Base-by-base conservation (phyloP, 1,140 invertebrate genomes). In the Polyergus mexicanus region DNA sequence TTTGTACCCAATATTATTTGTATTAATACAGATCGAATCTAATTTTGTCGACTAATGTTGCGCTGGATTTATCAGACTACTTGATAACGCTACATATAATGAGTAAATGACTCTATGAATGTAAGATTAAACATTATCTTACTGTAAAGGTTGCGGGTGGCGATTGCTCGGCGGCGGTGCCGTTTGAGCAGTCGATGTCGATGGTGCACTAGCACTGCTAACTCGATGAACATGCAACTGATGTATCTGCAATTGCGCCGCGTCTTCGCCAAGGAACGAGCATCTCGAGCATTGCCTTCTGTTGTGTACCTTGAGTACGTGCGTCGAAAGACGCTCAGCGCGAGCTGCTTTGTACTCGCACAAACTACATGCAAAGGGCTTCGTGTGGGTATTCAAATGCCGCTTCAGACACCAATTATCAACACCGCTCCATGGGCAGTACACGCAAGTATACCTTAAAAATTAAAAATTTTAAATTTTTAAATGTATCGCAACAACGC, bases 331-430 rank as follows among this genome's bases (percentile, higher is more conserved):
- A 71, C 98, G 96, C 93, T 98, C 98, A 28, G 98, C 97, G 60
- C 98, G 96, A 16, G 98, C 98, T 62, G 98, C 98, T 95, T 98
- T 98, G 94, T 98, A 99, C 91, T 98, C 98, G 94, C 98, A 99
- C 16, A 98, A 95, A 65, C 97, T 96, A 94, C 98, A 99, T 13
- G 97, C 97, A 93, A 98, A 98, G 22, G 98, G 98, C 94, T 98
- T 98, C 90, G 98, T 96, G 94, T 99, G 98, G 22, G 98, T 98
- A 94, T 98, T 98, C 71, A 98, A 95, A 93, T 99, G 98, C 10
- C 98, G 96, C 94, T 98, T 98, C 71, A 98, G 95, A 89, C 98
- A 98, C 98, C 98, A 99, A 92, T 98, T 98, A 94, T 98, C 98
- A n/a, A 98, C 98, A 0, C 98, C 98, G 22, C 97, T 97, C 98